phyloP scores from a whole-genome alignment of 1,140 invertebrate species.

The Drosophila jambulina region DNA sequence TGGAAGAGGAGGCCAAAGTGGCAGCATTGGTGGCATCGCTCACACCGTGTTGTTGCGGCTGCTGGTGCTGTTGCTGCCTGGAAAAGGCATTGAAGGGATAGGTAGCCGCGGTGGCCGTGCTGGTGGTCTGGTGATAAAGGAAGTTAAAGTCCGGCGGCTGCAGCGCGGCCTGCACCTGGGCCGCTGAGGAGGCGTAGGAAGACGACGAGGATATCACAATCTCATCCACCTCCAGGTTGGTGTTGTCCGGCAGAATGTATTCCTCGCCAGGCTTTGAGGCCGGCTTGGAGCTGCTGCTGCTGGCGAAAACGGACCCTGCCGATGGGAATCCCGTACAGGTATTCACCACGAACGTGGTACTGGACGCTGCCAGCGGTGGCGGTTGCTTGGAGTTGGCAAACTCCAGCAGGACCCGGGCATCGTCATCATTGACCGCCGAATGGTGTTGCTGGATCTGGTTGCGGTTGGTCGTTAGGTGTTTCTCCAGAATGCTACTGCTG shows the following conservation, averaged over 20 bases:
- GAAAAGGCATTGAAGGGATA: slow-evolving; percentile 55
- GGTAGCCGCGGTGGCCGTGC: slow-evolving; percentile 26
- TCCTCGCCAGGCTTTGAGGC: slow-evolving; percentile 59
- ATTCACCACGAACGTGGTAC: slow-evolving; percentile 71
- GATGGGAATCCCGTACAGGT: slow-evolving; percentile 69
- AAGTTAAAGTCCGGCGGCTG: slow-evolving; percentile 67
- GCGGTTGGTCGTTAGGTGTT: slow-evolving; percentile 66
- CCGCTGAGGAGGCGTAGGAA: slow-evolving; percentile 61
- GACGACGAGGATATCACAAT: slow-evolving; percentile 82
- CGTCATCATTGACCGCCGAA: slow-evolving; percentile 68
- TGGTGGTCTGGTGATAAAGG: slow-evolving; percentile 56
- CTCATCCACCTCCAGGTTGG: slow-evolving; percentile 75
- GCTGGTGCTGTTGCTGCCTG: slow-evolving; percentile 52
- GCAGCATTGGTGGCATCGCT: slow-evolving; percentile 80
- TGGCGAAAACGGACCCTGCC: slow-evolving; percentile 75
- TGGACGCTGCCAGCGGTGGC: slow-evolving; percentile 35
- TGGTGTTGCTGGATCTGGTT: slow-evolving; percentile 46
- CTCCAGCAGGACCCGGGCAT: slow-evolving; percentile 74
- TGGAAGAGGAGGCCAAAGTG: slow-evolving; percentile 73
- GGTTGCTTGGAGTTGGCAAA: slow-evolving; percentile 80
- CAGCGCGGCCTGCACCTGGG: slow-evolving; percentile 34
- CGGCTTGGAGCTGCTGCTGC: slow-evolving; percentile 26
- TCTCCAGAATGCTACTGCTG: slow-evolving; percentile 70
- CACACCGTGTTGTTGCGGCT: slow-evolving; percentile 49
- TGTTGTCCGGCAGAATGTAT: slow-evolving; percentile 75